Conservation (phyloP, 2,797 vertebrate species). For the Tadarida brasiliensis region DNA sequence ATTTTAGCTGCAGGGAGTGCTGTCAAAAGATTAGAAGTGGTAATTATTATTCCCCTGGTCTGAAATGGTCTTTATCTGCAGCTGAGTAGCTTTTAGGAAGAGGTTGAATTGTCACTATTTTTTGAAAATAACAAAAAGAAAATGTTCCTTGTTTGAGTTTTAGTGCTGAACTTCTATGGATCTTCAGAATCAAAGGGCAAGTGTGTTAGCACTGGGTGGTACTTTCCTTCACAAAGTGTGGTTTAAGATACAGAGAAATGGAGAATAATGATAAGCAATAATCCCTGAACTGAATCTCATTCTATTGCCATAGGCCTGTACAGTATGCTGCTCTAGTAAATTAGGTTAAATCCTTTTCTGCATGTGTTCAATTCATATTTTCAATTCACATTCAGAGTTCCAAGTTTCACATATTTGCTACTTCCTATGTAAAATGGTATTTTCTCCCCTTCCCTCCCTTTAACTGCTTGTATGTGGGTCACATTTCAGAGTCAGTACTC, state of each 20-base stretch:
- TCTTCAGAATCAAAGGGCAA: neutral
- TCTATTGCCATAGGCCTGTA: neutral
- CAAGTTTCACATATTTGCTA: neutral
- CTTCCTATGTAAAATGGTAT: neutral
- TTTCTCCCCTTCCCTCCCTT: neutral
- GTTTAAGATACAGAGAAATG: neutral
- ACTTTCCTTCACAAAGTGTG: neutral
- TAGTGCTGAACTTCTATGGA: slow-evolving; percentile 32
- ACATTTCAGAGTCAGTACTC: neutral
- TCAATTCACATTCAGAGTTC: neutral
- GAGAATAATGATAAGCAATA: neutral
- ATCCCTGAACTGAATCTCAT: neutral
- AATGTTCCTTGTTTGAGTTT: slow-evolving; percentile 42
- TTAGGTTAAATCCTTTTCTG: neutral
- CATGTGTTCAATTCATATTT: slow-evolving; percentile 10
- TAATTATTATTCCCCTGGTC: slow-evolving; percentile 1
- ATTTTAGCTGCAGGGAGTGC: neutral
- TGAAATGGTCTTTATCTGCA: slow-evolving; percentile 44
- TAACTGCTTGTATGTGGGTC: neutral
- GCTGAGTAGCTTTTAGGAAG: slow-evolving; percentile 6
- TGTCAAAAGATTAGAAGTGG: slow-evolving; percentile 60
- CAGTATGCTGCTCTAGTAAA: neutral
- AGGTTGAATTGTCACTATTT: slow-evolving; percentile 34
- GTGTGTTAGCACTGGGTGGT: neutral
- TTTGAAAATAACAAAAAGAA: slow-evolving; percentile 38